Conservation (phyloP, 2,888 invertebrate species). For the Lamellibrachia columna region DNA sequence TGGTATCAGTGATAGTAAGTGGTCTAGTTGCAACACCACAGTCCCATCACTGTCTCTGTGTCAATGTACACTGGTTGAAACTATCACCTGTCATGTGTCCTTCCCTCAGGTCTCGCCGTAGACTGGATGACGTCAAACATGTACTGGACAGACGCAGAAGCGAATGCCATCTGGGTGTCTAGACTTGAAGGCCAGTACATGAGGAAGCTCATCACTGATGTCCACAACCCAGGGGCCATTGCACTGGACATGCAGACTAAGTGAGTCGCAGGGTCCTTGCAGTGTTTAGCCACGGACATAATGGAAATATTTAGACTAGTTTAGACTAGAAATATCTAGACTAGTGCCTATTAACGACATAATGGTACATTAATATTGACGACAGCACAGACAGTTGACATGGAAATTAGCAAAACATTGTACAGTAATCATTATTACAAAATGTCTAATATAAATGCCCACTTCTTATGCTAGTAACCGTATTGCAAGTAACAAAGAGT, state of each 20-base stretch:
- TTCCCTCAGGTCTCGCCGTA: conserved; percentile 33
- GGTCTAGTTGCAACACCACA: not conserved
- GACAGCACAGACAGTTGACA: too few relatives aligned
- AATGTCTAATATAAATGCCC: too few relatives aligned
- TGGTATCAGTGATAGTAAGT: too few relatives aligned
- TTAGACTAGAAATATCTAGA: not conserved
- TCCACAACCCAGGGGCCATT: not conserved
- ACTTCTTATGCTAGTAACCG: too few relatives aligned
- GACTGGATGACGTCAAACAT: conserved; percentile 39
- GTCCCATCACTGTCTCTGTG: not conserved
- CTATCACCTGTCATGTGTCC: not conserved
- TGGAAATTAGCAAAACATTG: too few relatives aligned
- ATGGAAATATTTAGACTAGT: not conserved
- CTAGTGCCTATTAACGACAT: too few relatives aligned
- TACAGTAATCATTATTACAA: too few relatives aligned
- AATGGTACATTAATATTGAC: too few relatives aligned
- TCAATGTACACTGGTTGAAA: not conserved
- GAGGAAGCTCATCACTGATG: not conserved
- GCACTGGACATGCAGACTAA: not conserved
- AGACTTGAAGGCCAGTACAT: not conserved
- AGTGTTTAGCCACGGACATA: not conserved
- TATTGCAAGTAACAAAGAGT: too few relatives aligned
- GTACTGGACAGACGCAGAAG: conserved; percentile 33
- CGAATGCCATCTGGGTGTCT: not conserved
- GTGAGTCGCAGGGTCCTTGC: not conserved